Evolutionary conservation across 1,140 invertebrate species (phyloP).

Genomic region (Colletes gigas): DNA sequence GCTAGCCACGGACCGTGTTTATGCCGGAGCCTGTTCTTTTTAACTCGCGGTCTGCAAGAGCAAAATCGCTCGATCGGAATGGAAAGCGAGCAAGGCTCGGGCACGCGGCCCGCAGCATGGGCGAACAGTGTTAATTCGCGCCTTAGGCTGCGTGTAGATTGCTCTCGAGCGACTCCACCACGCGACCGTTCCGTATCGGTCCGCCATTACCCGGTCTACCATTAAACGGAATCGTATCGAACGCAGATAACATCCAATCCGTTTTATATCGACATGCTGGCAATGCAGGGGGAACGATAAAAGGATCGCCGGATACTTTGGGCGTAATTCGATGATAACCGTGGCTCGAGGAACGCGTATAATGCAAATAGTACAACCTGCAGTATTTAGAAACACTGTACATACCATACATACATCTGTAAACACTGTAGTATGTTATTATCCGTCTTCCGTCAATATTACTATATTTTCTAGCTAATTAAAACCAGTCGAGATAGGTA

Average conservation of each 20-base stretch:
- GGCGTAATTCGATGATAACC: too few relatives aligned
- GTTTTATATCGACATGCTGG: not conserved
- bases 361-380: too few relatives aligned
- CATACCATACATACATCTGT: too few relatives aligned
- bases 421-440: too few relatives aligned
- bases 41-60: slow-evolving; percentile 15
- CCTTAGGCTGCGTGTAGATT: slow-evolving; percentile 28
- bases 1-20: slow-evolving; percentile 2
- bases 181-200: not conserved
- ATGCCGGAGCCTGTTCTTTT: slow-evolving; percentile 26
- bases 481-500: too few relatives aligned
- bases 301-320: too few relatives aligned
- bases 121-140: slow-evolving; percentile 34
- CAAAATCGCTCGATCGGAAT: slow-evolving; percentile 54
- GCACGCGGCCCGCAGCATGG: slow-evolving; percentile 15
- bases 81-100: slow-evolving; percentile 48
- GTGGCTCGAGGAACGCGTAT: too few relatives aligned
- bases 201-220: not conserved
- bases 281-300: not conserved
- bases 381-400: too few relatives aligned
- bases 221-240: not conserved
- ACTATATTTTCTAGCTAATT: too few relatives aligned
- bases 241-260: not conserved
- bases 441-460: too few relatives aligned
- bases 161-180: not conserved